Evolutionary conservation across 2,797 vertebrate species (phyloP).

Genomic region (Sphenodon punctatus): DNA sequence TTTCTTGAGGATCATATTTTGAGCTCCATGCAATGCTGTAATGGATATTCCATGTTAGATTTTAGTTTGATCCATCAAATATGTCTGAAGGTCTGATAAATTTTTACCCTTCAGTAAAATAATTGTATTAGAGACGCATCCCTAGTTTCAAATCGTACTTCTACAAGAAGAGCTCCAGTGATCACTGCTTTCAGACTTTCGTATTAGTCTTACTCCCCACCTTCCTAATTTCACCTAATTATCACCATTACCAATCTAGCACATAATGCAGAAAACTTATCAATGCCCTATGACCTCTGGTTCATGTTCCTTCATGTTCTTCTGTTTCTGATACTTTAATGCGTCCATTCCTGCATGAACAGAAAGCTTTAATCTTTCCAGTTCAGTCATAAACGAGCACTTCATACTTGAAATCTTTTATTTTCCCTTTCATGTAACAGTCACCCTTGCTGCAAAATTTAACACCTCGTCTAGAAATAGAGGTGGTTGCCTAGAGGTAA

Average conservation of each 20-base stretch:
- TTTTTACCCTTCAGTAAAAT: constrained; percentile 5
- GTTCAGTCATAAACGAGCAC: constrained; percentile 10
- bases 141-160: constrained; percentile 14
- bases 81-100: constrained; percentile 7
- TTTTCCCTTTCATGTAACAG: background rate
- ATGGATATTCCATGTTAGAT: constrained; percentile 44
- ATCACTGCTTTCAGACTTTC: constrained; percentile 53
- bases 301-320: constrained; percentile 39
- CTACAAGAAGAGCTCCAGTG: constrained; percentile 25
- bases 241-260: constrained; percentile 47
- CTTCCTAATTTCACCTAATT: constrained; percentile 54
- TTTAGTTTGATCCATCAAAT: constrained; percentile 52
- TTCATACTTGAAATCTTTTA: constrained; percentile 32
- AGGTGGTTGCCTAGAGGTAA: too few relatives aligned
- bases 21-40: background rate
- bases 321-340: constrained; percentile 46
- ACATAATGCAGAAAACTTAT: constrained; percentile 34
- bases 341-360: constrained; percentile 27
- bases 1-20: constrained; percentile 9
- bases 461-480: constrained; percentile 15
- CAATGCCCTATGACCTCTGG: background rate
- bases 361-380: constrained; percentile 20
- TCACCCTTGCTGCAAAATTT: background rate
- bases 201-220: constrained; percentile 43
- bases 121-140: background rate